A percentile compares a stretch with the other conserved stretches of the same genome.
Evolutionary conservation across 2,888 invertebrate species (phyloP).

Genomic region (Nomada fabriciana): DNA sequence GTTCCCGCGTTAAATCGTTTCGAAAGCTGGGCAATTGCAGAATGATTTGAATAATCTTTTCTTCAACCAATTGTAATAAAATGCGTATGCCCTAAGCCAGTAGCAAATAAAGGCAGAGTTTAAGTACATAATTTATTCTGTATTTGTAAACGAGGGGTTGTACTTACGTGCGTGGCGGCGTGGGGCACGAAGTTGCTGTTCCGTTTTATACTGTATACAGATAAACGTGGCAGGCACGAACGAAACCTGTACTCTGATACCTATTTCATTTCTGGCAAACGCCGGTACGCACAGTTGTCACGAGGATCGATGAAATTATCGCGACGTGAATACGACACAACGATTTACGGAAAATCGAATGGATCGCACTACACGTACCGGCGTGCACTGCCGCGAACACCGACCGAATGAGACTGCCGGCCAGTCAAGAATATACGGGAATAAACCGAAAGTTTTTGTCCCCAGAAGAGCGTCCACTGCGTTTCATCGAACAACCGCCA

Average conservation of each 20-base stretch:
- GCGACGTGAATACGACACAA: not conserved
- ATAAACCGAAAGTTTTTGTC: slow-evolving; percentile 65
- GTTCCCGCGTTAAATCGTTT: slow-evolving; percentile 1
- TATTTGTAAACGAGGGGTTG: slow-evolving; percentile 2
- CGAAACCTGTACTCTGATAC: not conserved
- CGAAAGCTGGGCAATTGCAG: not conserved
- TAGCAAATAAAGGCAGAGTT: not conserved
- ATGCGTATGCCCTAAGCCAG: not conserved
- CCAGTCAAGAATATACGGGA: slow-evolving; percentile 54
- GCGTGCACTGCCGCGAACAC: slow-evolving; percentile 21
- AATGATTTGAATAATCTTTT: not conserved
- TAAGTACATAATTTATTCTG: slow-evolving; percentile 35
- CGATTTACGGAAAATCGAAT: not conserved
- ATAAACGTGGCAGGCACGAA: slow-evolving; percentile 25
- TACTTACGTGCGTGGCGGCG: slow-evolving; percentile 32
- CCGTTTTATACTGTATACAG: slow-evolving; percentile 1
- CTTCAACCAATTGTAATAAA: slow-evolving; percentile 19
- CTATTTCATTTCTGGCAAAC: slow-evolving; percentile 51
- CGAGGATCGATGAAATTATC: slow-evolving; percentile 16
- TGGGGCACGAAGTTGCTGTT: not conserved
- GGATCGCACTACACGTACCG: slow-evolving; percentile 27
- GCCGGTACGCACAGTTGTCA: slow-evolving; percentile 39
- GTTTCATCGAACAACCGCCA: slow-evolving; percentile 52
- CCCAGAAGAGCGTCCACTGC: slow-evolving; percentile 53
- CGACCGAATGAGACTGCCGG: slow-evolving; percentile 51